A percentile compares a stretch with the other conserved stretches of the same genome.
Evolutionary conservation across 2,113 vertebrate genomes (phyloP).

Genomic region (Pseudopodoces humilis): DNA sequence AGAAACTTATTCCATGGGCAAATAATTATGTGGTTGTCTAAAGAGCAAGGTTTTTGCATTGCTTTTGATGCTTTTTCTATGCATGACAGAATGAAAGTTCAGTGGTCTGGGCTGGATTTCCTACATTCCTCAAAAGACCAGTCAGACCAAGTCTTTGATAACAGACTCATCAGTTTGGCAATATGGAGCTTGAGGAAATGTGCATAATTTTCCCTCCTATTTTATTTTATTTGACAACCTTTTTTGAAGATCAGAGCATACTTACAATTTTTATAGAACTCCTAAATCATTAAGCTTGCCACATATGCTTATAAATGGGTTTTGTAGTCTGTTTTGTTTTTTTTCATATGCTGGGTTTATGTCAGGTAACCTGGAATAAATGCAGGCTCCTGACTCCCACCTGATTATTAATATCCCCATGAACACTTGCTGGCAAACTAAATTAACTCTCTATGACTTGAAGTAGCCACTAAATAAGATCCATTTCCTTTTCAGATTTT

Average conservation of each 20-base stretch:
- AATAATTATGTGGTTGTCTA: not conserved
- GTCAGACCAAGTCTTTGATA: slow-evolving; percentile 40
- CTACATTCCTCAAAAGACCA: slow-evolving; percentile 44
- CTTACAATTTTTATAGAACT: slow-evolving; percentile 45
- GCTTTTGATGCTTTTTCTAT: slow-evolving; percentile 49
- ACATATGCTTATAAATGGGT: not conserved
- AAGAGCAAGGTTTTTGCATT: slow-evolving; percentile 38
- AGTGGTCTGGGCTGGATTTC: slow-evolving; percentile 52
- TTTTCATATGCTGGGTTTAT: slow-evolving; percentile 25
- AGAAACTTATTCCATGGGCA: slow-evolving; percentile 1
- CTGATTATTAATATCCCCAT: not conserved
- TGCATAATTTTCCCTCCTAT: slow-evolving; percentile 48
- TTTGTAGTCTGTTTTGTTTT: slow-evolving; percentile 30
- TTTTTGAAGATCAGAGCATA: slow-evolving; percentile 59
- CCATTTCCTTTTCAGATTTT: not conserved
- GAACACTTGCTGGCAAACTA: not conserved
- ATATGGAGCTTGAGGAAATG: slow-evolving; percentile 36
- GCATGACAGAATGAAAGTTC: slow-evolving; percentile 5
- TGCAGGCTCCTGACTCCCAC: not conserved
- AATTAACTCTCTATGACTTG: not conserved
- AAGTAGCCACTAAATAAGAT: not conserved
- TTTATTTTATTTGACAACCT: slow-evolving; percentile 40
- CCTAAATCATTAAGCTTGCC: slow-evolving; percentile 20
- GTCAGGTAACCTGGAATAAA: slow-evolving; percentile 46
- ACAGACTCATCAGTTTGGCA: slow-evolving; percentile 46